A percentile compares a stretch with the other conserved stretches of the same genome.
Conservation (phyloP, 2,888 invertebrate species). For the Crioceris asparagi region DNA sequence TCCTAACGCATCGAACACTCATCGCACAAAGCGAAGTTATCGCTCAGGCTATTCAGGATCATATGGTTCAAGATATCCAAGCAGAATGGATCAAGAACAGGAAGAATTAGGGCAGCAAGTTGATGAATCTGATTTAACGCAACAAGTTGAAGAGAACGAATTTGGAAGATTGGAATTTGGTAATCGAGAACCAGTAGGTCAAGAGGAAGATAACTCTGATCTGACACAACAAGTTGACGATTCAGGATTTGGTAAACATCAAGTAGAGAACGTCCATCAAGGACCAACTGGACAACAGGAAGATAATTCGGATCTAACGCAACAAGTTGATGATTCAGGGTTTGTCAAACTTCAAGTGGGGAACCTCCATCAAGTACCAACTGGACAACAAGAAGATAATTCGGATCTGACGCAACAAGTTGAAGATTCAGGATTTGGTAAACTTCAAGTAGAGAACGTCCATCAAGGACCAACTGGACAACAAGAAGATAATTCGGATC, state of each 20-base stretch:
- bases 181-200: conserved; percentile 2
- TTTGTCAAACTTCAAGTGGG: conserved; percentile 1
- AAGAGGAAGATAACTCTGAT: conserved; percentile 15
- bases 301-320: conserved; percentile 18
- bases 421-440: conserved; percentile 10
- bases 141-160: conserved; percentile 14
- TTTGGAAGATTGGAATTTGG: neutral
- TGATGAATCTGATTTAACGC: conserved; percentile 19
- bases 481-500: conserved; percentile 10
- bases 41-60: conserved; percentile 4
- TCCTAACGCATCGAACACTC: conserved; percentile 12
- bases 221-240: conserved; percentile 15
- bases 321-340: conserved; percentile 15
- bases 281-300: conserved; percentile 8
- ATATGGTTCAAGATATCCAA: neutral
- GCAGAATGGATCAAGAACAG: conserved; percentile 1
- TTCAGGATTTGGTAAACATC: conserved; percentile 12
- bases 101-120: conserved; percentile 11
- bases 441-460: conserved; percentile 11
- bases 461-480: conserved; percentile 10
- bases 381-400: conserved; percentile 5
- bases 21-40: conserved; percentile 18
- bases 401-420: conserved; percentile 8
- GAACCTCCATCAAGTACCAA: neutral
- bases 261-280: conserved; percentile 10